A percentile compares a stretch with the other conserved stretches of the same genome.
phyloP scores from a whole-genome alignment of 2,888 invertebrate genomes.

The Yponomeuta evonymella region DNA sequence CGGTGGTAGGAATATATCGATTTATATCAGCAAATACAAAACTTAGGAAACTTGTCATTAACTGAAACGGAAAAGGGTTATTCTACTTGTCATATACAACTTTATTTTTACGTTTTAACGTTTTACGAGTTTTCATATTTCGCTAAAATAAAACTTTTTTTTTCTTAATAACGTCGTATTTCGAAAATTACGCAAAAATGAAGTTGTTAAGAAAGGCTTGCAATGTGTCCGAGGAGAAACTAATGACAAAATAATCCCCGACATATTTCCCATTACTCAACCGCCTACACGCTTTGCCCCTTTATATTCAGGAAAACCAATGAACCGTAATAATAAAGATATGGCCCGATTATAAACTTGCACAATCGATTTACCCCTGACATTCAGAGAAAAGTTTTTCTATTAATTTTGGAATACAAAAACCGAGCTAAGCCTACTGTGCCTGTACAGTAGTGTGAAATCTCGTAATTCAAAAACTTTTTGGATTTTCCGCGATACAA shows the following conservation, averaged over 20 bases:
- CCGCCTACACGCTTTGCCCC: background rate
- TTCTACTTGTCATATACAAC: too few species aligned
- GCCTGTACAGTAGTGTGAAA: background rate
- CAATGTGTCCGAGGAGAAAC: too few species aligned
- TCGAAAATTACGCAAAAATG: too few species aligned
- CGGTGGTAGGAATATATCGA: too few species aligned
- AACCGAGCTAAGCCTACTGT: background rate
- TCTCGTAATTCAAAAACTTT: background rate
- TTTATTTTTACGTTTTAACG: too few species aligned
- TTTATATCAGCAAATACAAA: too few species aligned
- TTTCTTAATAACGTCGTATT: too few species aligned
- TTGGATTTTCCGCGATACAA: background rate
- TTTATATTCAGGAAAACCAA: background rate
- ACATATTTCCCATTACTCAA: background rate
- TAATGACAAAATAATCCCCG: background rate
- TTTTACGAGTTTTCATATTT: too few species aligned
- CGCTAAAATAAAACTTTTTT: too few species aligned
- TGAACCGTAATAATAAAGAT: background rate
- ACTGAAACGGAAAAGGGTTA: too few species aligned
- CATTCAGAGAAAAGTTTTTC: background rate
- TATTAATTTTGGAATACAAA: background rate
- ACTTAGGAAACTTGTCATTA: too few species aligned
- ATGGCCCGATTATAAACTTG: background rate
- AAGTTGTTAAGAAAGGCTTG: too few species aligned
- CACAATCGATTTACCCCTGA: background rate